These are phyloP conservation scores for Anneissia japonica DNA, from an alignment of 35 echinoderm and acorn worm genomes.

Conservation along the genomic window DNA sequence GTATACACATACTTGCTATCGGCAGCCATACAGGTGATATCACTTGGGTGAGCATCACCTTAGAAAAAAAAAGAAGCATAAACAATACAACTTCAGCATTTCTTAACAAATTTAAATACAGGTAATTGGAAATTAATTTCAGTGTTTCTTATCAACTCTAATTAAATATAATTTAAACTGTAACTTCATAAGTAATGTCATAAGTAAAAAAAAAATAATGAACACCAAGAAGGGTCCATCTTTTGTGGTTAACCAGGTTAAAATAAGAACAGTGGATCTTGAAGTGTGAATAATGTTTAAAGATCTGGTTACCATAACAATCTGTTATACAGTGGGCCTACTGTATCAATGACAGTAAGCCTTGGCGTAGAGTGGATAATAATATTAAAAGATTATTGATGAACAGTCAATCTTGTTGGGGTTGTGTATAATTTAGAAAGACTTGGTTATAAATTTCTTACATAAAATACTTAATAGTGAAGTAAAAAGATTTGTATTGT, in stretches of 20 bases:
- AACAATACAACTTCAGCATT: neutral
- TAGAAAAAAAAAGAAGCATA: neutral
- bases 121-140: neutral
- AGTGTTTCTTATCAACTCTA: neutral
- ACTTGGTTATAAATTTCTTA: no score
- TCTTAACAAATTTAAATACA: no score
- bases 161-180: neutral
- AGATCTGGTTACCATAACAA: neutral
- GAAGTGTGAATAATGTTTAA: neutral
- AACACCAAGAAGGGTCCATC: neutral
- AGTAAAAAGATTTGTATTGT: no score
- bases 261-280: neutral
- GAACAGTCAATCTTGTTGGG: no score
- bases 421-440: no score
- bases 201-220: neutral
- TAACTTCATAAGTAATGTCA: neutral
- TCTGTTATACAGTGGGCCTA: neutral
- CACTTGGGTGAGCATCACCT: constrained; percentile 81
- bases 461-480: no score
- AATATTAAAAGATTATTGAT: no score
- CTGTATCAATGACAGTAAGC: no score
- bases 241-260: neutral
- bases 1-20: constrained; percentile 66
- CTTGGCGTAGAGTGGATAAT: no score
- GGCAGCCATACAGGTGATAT: constrained; percentile 67